Conservation (phyloP, 1,140 invertebrate genomes). For the Spodoptera litura region DNA sequence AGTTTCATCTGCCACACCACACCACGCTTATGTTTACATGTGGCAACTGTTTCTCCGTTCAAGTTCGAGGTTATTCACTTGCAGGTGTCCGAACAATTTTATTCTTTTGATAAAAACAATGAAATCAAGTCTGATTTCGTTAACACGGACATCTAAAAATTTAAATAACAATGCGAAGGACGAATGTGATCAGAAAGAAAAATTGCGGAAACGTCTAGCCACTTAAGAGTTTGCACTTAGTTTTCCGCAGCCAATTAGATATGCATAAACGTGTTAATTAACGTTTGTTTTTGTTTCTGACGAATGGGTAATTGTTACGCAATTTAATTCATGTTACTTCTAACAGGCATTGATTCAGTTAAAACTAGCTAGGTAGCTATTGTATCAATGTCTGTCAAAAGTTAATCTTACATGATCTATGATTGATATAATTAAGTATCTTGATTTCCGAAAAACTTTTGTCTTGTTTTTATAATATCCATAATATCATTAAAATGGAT, state of each 20-base stretch:
- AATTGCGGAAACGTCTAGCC: constrained; percentile 41
- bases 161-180: constrained; percentile 27
- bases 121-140: background rate
- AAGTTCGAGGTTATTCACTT: constrained; percentile 82
- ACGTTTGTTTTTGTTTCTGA: constrained; percentile 62
- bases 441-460: background rate
- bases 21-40: constrained; percentile 73
- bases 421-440: background rate
- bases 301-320: constrained; percentile 60
- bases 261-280: constrained; percentile 57
- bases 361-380: background rate
- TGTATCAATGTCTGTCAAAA: constrained; percentile 11
- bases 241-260: constrained; percentile 58
- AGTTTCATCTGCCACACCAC: constrained; percentile 73
- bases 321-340: constrained; percentile 46
- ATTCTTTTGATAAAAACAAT: constrained; percentile 20
- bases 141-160: background rate
- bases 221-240: constrained; percentile 25
- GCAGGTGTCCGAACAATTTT: constrained; percentile 8
- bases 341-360: constrained; percentile 22
- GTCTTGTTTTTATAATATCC: background rate
- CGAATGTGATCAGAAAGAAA: constrained; percentile 39
- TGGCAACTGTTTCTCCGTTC: constrained; percentile 63
- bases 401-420: background rate
- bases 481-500: background rate